A percentile compares a stretch with the other conserved stretches of the same genome.
phyloP scores from a whole-genome alignment of 2,888 invertebrate genomes.

The Dynastes hyllus region DNA sequence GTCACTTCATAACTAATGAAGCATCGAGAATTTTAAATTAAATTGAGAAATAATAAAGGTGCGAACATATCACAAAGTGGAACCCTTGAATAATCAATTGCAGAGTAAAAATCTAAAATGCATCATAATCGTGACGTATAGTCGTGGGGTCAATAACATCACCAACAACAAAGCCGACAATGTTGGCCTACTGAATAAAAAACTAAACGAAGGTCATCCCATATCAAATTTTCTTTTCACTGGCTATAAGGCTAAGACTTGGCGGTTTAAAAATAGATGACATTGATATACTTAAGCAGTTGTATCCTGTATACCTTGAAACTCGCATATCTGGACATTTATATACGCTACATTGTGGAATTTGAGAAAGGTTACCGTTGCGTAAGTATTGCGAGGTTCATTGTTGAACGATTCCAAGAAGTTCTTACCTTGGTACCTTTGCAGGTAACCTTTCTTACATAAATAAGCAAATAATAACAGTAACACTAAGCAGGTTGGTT shows the following conservation, averaged over 20 bases:
- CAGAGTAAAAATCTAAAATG: not conserved
- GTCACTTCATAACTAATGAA: no score
- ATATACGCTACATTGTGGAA: not conserved
- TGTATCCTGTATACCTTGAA: conserved; percentile 42
- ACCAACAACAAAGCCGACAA: not conserved
- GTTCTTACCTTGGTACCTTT: no score
- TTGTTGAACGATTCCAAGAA: not conserved
- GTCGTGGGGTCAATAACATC: conserved; percentile 36
- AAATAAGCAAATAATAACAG: no score
- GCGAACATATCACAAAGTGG: no score
- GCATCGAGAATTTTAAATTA: not conserved
- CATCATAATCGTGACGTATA: not conserved
- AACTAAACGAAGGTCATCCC: no score
- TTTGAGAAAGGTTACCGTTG: conserved; percentile 12
- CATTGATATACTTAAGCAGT: conserved; percentile 41
- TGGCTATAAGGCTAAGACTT: no score
- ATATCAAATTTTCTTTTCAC: no score
- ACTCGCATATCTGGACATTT: conserved; percentile 9
- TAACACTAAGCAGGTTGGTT: no score
- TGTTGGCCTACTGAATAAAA: conserved; percentile 28
- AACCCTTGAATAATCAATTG: no score
- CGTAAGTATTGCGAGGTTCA: not conserved
- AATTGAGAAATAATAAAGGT: not conserved
- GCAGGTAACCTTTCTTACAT: no score
- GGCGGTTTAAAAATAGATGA: conserved; percentile 36